Percentiles rank a stretch among this genome's conserved stretches.
These are phyloP conservation scores for Copsychus sechellarum DNA, from an alignment of 2,113 vertebrate species.

Conservation along the genomic window DNA sequence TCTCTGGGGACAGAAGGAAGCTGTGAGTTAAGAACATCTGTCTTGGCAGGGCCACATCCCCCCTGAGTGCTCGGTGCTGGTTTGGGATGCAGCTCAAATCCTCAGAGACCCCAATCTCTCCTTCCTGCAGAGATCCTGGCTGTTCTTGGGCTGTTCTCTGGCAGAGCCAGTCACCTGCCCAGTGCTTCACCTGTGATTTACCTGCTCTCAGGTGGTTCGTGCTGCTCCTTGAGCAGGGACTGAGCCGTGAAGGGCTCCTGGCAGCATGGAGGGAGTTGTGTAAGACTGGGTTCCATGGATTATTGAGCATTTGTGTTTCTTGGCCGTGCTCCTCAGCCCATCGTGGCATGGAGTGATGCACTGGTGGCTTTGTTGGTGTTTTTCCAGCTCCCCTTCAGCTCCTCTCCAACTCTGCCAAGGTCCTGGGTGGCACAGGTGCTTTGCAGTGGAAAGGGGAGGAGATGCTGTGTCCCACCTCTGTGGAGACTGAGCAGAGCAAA, in stretches of 20 bases:
- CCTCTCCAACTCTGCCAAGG: not conserved
- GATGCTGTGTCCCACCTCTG: not conserved
- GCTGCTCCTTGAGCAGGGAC: not conserved
- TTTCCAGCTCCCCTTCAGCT: not conserved
- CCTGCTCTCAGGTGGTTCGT: not conserved
- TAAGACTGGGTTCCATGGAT: not conserved
- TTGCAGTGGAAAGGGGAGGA: not conserved
- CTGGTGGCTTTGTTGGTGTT: not conserved
- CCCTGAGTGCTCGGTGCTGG: not conserved
- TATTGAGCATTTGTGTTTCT: not conserved
- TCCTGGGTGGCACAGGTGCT: fast-evolving
- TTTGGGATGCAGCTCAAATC: fast-evolving
- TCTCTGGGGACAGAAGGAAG: not conserved
- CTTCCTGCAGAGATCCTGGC: not conserved
- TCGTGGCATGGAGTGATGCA: fast-evolving
- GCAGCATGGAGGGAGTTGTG: not conserved
- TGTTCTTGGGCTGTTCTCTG: not conserved
- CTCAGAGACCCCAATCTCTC: fast-evolving
- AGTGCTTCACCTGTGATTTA: not conserved
- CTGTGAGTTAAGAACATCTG: not conserved
- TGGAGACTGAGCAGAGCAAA: fast-evolving
- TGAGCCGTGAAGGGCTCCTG: not conserved
- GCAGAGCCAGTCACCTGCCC: not conserved
- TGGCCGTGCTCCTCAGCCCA: not conserved
- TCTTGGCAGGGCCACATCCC: not conserved